Evolutionary conservation across 2,797 vertebrate genomes (phyloP).

Genomic region (Champsocephalus gunnari): DNA sequence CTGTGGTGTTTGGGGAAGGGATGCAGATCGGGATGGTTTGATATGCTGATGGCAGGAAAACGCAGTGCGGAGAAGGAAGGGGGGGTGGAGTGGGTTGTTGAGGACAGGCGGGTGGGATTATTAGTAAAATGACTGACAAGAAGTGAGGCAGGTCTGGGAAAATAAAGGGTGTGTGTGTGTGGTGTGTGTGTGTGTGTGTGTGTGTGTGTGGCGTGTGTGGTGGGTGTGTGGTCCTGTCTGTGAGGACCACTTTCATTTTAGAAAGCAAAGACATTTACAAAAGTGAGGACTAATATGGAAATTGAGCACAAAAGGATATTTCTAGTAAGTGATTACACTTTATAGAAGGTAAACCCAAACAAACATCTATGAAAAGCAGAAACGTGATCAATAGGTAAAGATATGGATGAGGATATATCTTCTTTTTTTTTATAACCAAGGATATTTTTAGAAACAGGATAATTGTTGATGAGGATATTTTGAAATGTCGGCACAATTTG

Average conservation of each 20-base stretch:
- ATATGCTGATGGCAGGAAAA: slow-evolving; percentile 68
- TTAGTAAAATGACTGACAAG: slow-evolving; percentile 61
- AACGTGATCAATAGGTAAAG: neutral
- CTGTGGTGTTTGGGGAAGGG: slow-evolving; percentile 36
- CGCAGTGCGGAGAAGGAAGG: slow-evolving; percentile 40
- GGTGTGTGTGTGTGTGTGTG: slow-evolving; percentile 7
- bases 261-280: neutral
- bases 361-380: too few relatives aligned
- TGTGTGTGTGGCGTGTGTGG: neutral
- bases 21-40: slow-evolving; percentile 19
- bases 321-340: too few relatives aligned
- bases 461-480: neutral
- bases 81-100: slow-evolving; percentile 19
- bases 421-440: neutral
- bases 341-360: too few relatives aligned
- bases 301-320: too few relatives aligned
- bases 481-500: neutral
- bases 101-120: slow-evolving; percentile 49
- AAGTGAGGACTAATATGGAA: neutral
- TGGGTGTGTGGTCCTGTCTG: too few relatives aligned
- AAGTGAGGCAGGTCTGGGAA: slow-evolving; percentile 28
- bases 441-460: neutral
- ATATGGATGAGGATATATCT: neutral
- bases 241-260: slow-evolving; percentile 1
- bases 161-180: slow-evolving; percentile 6